A percentile compares a stretch with the other conserved stretches of the same genome.
Conservation (phyloP, 2,888 invertebrate species). For the Cerceris ruficornis region DNA sequence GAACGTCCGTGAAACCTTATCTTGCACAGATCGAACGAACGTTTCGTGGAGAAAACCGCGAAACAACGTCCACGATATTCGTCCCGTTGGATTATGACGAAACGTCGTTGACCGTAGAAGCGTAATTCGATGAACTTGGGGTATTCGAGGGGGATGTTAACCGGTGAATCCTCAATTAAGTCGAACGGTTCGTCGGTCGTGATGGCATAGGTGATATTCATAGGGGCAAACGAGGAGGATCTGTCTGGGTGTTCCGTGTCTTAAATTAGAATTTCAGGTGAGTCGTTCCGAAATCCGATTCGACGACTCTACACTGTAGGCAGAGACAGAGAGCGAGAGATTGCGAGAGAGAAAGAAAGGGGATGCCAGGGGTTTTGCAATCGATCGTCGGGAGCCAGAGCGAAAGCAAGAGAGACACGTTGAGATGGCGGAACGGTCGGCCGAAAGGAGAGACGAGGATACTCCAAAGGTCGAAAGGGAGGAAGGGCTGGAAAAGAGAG, state of each 20-base stretch:
- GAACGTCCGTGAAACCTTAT: too few relatives aligned
- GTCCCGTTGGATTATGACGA: background rate
- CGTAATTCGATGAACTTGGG: conserved; percentile 49
- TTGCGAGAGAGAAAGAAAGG: too few relatives aligned
- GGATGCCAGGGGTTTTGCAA: conserved; percentile 44
- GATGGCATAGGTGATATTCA: conserved; percentile 46
- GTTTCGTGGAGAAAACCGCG: too few relatives aligned
- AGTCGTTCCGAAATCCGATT: conserved; percentile 65
- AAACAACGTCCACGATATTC: background rate
- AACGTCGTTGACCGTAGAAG: conserved; percentile 13
- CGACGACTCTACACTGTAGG: conserved; percentile 51
- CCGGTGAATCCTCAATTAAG: conserved; percentile 53
- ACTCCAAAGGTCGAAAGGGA: conserved; percentile 6
- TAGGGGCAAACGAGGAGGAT: conserved; percentile 46
- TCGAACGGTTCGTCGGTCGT: conserved; percentile 46
- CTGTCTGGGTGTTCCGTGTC: conserved; percentile 47
- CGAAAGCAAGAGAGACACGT: conserved; percentile 16
- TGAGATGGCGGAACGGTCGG: conserved; percentile 7
- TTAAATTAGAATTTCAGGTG: conserved; percentile 70
- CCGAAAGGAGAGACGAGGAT: conserved; percentile 26
- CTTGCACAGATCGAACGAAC: too few relatives aligned
- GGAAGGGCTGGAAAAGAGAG: background rate
- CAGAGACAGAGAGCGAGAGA: too few relatives aligned
- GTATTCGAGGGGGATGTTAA: conserved; percentile 31
- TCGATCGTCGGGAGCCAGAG: conserved; percentile 53